Percentiles rank a stretch among this genome's conserved stretches.
Evolutionary conservation across 1,140 invertebrate species (phyloP).

Genomic region (Antheraea pernyi): DNA sequence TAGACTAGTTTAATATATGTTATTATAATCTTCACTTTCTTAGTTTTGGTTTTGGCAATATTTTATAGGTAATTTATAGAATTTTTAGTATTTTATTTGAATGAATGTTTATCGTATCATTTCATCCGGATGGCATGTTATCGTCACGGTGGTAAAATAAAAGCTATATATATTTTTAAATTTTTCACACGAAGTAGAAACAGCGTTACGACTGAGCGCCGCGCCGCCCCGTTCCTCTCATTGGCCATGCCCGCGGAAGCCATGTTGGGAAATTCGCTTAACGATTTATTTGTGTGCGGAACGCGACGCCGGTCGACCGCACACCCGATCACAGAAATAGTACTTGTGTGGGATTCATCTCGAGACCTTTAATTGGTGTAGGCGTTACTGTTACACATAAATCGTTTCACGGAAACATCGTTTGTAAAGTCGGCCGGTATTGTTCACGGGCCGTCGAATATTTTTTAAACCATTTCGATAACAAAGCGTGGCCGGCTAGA

Average conservation of each 20-base stretch:
- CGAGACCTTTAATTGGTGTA: slow-evolving; percentile 27
- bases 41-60: no score
- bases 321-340: slow-evolving; percentile 25
- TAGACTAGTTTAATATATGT: no score
- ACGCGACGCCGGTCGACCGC: slow-evolving; percentile 29
- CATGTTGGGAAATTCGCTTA: slow-evolving; percentile 60
- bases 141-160: neutral
- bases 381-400: slow-evolving; percentile 21
- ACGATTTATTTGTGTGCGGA: slow-evolving; percentile 57
- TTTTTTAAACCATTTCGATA: slow-evolving; percentile 61
- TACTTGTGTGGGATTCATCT: slow-evolving; percentile 29
- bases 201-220: slow-evolving; percentile 10
- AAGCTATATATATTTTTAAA: slow-evolving; percentile 28
- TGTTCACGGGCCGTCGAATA: slow-evolving; percentile 46
- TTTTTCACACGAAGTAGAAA: slow-evolving; percentile 52
- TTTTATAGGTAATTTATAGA: neutral
- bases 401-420: slow-evolving; percentile 28
- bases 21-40: neutral
- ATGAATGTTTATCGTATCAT: neutral
- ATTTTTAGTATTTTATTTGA: neutral
- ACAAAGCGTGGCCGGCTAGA: slow-evolving; percentile 55
- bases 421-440: slow-evolving; percentile 32
- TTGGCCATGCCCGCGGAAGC: slow-evolving; percentile 43
- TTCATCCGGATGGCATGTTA: neutral
- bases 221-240: slow-evolving; percentile 30